phyloP scores from a whole-genome alignment of 2,797 vertebrate species.

The Enteromius afrohamiltoni region DNA sequence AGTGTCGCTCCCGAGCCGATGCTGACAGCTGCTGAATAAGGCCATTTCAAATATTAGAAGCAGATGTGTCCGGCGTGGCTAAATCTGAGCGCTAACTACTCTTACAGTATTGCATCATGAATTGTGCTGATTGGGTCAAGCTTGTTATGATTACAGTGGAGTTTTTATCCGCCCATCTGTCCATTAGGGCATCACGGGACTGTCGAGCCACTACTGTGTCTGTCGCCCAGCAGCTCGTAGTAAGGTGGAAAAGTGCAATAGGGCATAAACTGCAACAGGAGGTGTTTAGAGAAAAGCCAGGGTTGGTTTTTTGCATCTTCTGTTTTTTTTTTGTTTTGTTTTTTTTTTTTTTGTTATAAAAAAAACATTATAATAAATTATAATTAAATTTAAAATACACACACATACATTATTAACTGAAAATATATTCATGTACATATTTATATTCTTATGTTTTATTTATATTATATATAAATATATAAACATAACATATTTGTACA shows the following conservation, averaged over 20 bases:
- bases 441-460: no score
- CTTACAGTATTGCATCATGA: slow-evolving; percentile 55
- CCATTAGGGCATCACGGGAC: slow-evolving; percentile 1
- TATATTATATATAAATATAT: no score
- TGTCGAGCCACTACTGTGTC: background rate
- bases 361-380: background rate
- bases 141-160: slow-evolving; percentile 57
- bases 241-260: slow-evolving; percentile 46
- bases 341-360: background rate
- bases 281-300: slow-evolving; percentile 37
- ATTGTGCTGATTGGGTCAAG: slow-evolving; percentile 60
- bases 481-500: background rate
- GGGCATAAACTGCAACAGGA: slow-evolving; percentile 8
- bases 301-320: slow-evolving; percentile 27
- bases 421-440: no score
- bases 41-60: slow-evolving; percentile 70
- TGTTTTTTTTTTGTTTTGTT: background rate
- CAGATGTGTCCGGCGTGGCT: slow-evolving; percentile 70
- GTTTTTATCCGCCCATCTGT: slow-evolving; percentile 50
- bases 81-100: slow-evolving; percentile 58
- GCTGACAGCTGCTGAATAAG: slow-evolving; percentile 75
- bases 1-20: slow-evolving; percentile 66
- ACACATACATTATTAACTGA: no score
- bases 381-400: background rate
- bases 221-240: background rate